Evolutionary conservation across 2,888 invertebrate species (phyloP), one percentile per base, ranked within the genome.

Genomic region (Philereme vetulata): DNA sequence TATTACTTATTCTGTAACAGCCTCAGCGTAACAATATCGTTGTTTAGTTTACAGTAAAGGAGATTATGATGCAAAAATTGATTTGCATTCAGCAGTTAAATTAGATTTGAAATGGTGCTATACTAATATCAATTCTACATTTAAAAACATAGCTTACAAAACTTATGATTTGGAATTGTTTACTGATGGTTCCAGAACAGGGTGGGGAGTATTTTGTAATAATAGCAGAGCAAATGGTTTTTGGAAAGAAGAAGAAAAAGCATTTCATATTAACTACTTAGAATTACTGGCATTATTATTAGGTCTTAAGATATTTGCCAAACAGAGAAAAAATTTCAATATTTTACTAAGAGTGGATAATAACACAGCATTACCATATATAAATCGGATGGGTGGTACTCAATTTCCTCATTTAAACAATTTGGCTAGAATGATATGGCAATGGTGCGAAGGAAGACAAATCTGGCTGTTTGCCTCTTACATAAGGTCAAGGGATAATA

Each of bases 11-110:
- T 0, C 34, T 68, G 2, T 49, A 35, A 0, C 38, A 68, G 5
- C 68, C 69, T 0, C 3, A 3, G 0, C 60, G 62, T 0, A 71
- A 69, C 35, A 48, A 59, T 68, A 49, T 71, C n/a, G 62, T 58
- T 0, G 42, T 57, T 5, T 4, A 10, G 21, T 35, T 7, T 36
- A 46, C 32, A 6, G n/a, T n/a, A n/a, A n/a, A n/a, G n/a, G n/a
- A n/a, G 7, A 7, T 45, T 45, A 32, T 32, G 45, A 45, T 6
- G 7, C 32, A 5, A 45, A 45, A 45, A 32, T 45, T n/a, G 32
- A 45, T 32, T 8, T 32, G 32, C 9, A 21, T 7, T 2, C 21
- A 2, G 9, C 7, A 32, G 9, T 45, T 4, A 32, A 32, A 45
- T 32, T 33, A 5, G 45, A 45, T 32, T 32, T 45, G 32, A 4